Evolutionary conservation across 2,797 vertebrate genomes (phyloP).

Genomic region (Brachymystax lenok): DNA sequence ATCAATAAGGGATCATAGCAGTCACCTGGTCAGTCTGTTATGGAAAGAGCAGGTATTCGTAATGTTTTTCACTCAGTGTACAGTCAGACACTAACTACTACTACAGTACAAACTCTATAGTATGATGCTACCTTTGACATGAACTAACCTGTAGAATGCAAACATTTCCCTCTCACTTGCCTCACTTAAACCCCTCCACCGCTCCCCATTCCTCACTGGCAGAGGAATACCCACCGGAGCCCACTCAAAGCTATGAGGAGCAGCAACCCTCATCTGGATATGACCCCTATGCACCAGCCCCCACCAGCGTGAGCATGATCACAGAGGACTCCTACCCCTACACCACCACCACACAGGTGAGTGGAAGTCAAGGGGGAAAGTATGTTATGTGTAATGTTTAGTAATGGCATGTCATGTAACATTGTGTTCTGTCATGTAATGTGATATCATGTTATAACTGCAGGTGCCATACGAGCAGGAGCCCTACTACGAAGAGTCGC

Average conservation of each 20-base stretch:
- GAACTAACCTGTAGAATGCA: neutral
- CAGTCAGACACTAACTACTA: too few relatives aligned
- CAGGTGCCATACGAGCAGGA: slow-evolving; percentile 57
- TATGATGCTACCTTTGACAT: too few relatives aligned
- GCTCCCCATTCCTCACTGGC: neutral
- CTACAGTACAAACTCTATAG: too few relatives aligned
- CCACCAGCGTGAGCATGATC: slow-evolving; percentile 75
- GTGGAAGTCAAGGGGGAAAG: neutral
- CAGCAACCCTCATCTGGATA: slow-evolving; percentile 60
- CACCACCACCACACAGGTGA: slow-evolving; percentile 62
- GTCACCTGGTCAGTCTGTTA: too few relatives aligned
- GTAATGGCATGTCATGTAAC: slow-evolving; percentile 14
- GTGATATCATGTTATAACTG: neutral
- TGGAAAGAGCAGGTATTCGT: too few relatives aligned
- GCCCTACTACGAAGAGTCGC: slow-evolving; percentile 44
- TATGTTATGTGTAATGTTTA: neutral
- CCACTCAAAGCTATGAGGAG: slow-evolving; percentile 59
- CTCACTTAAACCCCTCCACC: neutral
- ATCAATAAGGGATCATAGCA: too few relatives aligned
- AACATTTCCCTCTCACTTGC: neutral
- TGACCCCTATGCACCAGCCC: slow-evolving; percentile 58
- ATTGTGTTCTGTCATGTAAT: neutral
- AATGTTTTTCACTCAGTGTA: too few relatives aligned
- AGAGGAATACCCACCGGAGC: slow-evolving; percentile 60
- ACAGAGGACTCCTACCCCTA: slow-evolving; percentile 73